Conservation (phyloP, 2,113 vertebrate species). For the Prionailurus bengalensis region DNA sequence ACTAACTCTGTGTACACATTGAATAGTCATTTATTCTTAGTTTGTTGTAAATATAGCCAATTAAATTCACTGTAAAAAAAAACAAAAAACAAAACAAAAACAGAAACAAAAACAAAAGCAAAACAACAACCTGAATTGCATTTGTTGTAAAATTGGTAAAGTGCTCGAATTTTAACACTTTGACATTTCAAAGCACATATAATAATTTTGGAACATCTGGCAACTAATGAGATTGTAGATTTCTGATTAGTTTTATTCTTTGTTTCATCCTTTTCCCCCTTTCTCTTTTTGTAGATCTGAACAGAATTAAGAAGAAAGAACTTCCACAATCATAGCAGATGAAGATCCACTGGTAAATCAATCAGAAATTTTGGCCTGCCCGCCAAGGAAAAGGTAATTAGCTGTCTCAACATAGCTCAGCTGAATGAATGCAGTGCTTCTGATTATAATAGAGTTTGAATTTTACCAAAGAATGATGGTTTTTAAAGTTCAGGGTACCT, state of each 20-base stretch:
- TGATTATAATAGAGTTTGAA: not conserved
- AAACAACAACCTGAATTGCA: slow-evolving; percentile 38
- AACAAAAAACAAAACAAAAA: not conserved
- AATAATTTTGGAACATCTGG: not conserved
- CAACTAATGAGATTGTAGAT: slow-evolving; percentile 60
- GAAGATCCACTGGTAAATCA: slow-evolving; percentile 87
- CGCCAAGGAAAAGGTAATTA: slow-evolving; percentile 81
- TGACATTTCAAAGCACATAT: slow-evolving; percentile 57
- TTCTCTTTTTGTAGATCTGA: slow-evolving; percentile 81
- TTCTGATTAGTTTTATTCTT: slow-evolving; percentile 62
- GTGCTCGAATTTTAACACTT: not conserved
- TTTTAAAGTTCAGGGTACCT: slow-evolving; percentile 18
- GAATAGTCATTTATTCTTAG: slow-evolving; percentile 81
- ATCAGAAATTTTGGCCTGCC: slow-evolving; percentile 83
- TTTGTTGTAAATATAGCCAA: slow-evolving; percentile 80
- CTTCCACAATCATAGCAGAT: slow-evolving; percentile 85
- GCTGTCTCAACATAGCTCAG: not conserved
- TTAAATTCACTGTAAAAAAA: slow-evolving; percentile 76
- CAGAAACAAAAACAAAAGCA: not conserved
- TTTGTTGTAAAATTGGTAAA: slow-evolving; percentile 73
- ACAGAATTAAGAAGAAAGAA: slow-evolving; percentile 83
- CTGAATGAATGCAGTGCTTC: not conserved
- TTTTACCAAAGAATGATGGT: not conserved
- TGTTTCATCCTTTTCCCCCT: not conserved
- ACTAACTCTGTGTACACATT: slow-evolving; percentile 63